phyloP scores from a whole-genome alignment of 2,113 vertebrate species.

The Callithrix jacchus region DNA sequence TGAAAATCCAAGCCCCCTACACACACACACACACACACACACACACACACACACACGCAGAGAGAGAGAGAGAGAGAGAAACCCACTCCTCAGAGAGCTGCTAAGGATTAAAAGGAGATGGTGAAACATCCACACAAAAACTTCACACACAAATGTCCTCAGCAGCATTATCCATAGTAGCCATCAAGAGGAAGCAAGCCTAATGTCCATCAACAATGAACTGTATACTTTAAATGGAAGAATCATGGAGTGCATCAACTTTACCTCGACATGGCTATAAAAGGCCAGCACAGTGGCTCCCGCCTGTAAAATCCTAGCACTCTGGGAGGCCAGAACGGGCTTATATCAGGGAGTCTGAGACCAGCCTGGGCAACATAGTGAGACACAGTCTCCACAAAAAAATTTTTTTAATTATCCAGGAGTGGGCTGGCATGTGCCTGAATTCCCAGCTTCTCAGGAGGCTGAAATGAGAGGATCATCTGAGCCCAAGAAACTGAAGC shows the following conservation, averaged over 20 bases:
- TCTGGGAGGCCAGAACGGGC: no score
- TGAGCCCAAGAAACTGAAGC: no score
- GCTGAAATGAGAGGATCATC: no score
- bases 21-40: rapidly evolving
- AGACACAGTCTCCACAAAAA: not conserved
- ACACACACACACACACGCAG: no score
- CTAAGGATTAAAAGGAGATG: not conserved
- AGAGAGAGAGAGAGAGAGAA: not conserved
- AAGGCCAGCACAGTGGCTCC: not conserved
- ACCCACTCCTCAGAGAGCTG: not conserved
- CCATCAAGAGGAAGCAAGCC: not conserved
- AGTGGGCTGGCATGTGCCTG: no score
- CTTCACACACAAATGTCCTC: not conserved
- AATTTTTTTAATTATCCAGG: no score
- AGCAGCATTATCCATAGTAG: not conserved
- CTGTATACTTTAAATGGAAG: not conserved
- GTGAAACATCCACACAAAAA: not conserved
- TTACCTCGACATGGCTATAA: not conserved
- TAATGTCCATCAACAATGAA: not conserved
- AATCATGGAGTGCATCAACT: not conserved
- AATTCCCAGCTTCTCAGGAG: no score
- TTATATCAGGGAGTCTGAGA: no score
- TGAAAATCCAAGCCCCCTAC: not conserved
- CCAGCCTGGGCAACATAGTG: not conserved
- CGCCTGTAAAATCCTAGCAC: no score